Base-by-base conservation (phyloP, 2,888 invertebrate species). In the Bellardia bayeri region DNA sequence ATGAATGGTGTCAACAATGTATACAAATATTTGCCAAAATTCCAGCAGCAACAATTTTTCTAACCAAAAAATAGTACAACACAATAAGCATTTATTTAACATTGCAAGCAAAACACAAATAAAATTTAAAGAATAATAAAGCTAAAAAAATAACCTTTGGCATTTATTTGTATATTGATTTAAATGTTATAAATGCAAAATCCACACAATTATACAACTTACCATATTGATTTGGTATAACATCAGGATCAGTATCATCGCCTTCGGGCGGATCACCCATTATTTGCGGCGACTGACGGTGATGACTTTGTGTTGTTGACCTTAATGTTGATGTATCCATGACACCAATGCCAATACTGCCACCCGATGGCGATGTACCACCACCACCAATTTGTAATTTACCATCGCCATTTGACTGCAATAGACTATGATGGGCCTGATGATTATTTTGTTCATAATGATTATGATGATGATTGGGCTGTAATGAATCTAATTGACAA, bases 191-290 rank as follows among this genome's bases (percentile, higher is more conserved):
- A 37, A 37, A 37, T 37, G 1, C 37, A 37, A 37, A 37, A 37
- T 6, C 37, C 5, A 3, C 3, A 33, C 33, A 4, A 33, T 5
- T 4, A 4, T 33, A 9, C 7, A 69, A 93, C 96, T 95, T 91
- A 97, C 97, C 97, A 94, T 97, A 97, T 94, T 97, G 96, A 94
- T 97, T 97, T 89, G 97, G 96, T 94, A 97, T 97, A 91, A 97
- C 97, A 94, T 97, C 97, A 68, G 97, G 97, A 94, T 97, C 97
- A 76, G 97, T 96, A 91, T 97, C 97, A 90, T 94, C 94, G 82
- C 92, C 92, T 89, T 94, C 94, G 84, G 92, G 92, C 88, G 92
- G 93, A 89, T 94, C 94, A 89, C 92, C 92, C 89, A 92, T 90
- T 86, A 93, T 89, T 89, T 93, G 93, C 54, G 93, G 92, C 93